A percentile compares a stretch with the other conserved stretches of the same genome.
These are phyloP conservation scores for Bryconaethiops microstoma DNA, from an alignment of 2,797 vertebrate species.

Conservation along the genomic window DNA sequence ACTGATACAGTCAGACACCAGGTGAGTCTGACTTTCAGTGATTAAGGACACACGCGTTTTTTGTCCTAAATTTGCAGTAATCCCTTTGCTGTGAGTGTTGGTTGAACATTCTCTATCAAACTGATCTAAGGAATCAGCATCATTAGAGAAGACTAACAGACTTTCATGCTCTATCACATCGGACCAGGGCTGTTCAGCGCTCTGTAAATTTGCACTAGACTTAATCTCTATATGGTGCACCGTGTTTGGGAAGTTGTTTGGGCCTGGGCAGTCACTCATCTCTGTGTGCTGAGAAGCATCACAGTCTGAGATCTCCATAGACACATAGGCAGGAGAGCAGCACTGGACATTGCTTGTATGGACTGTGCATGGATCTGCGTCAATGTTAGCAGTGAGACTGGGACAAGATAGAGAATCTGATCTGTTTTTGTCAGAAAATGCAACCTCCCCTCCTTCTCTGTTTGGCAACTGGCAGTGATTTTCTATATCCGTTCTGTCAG, in stretches of 20 bases:
- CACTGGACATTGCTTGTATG: conserved; percentile 51
- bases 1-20: conserved; percentile 51
- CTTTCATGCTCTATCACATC: conserved; percentile 26
- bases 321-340: conserved; percentile 54
- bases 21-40: conserved; percentile 58
- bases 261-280: conserved; percentile 71
- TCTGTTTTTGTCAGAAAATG: conserved; percentile 47
- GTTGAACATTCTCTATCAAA: conserved; percentile 49
- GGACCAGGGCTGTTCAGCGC: conserved; percentile 28
- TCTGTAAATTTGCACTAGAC: conserved; percentile 36
- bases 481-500: conserved; percentile 29
- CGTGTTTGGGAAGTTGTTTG: conserved; percentile 77
- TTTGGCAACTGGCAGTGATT: conserved; percentile 33
- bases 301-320: conserved; percentile 57
- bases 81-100: conserved; percentile 73
- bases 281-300: conserved; percentile 62
- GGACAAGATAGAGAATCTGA: conserved; percentile 59
- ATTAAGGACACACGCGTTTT: conserved; percentile 57
- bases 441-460: conserved; percentile 20
- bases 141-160: conserved; percentile 26
- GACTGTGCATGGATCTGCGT: conserved; percentile 42
- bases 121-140: conserved; percentile 35
- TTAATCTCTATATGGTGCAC: conserved; percentile 63
- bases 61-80: conserved; percentile 71
- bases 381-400: conserved; percentile 42